phyloP scores from a whole-genome alignment of 1,140 invertebrate species.

The Diorhabda carinulata region DNA sequence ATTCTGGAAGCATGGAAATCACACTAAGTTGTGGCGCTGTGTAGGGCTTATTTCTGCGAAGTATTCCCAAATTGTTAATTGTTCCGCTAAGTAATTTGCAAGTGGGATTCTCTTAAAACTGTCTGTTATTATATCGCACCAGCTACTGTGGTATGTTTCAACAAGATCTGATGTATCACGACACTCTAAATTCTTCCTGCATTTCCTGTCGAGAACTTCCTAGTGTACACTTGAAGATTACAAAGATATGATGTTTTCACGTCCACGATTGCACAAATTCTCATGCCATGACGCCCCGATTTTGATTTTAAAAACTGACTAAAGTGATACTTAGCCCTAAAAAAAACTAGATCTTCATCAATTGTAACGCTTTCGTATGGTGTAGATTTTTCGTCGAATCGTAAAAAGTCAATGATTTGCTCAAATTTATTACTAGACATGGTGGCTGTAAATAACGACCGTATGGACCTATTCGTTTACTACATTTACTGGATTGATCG shows the following conservation, averaged over 20 bases:
- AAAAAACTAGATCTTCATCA: slow-evolving; percentile 24
- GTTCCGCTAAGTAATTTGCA: slow-evolving; percentile 23
- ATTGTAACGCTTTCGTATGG: slow-evolving; percentile 29
- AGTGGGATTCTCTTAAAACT: slow-evolving; percentile 26
- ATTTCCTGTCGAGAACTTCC: slow-evolving; percentile 4
- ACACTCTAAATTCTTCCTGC: too few relatives aligned
- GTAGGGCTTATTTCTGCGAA: slow-evolving; percentile 38
- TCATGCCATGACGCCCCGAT: slow-evolving; percentile 17
- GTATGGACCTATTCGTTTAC: too few relatives aligned
- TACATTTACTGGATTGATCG: too few relatives aligned
- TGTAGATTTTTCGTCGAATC: slow-evolving; percentile 32
- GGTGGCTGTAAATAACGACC: too few relatives aligned
- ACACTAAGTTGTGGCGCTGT: neutral
- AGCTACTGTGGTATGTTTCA: slow-evolving; percentile 1
- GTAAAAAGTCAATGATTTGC: slow-evolving; percentile 7
- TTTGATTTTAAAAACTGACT: neutral
- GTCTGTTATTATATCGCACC: slow-evolving; percentile 23
- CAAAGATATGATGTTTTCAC: slow-evolving; percentile 25
- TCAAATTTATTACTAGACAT: too few relatives aligned
- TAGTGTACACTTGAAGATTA: slow-evolving; percentile 31
- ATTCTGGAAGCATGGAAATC: slow-evolving; percentile 2
- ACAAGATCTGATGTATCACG: too few relatives aligned
- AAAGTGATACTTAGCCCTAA: slow-evolving; percentile 18
- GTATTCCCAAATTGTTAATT: slow-evolving; percentile 35
- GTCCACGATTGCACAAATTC: slow-evolving; percentile 23